Evolutionary conservation across 1,140 invertebrate genomes (phyloP).

Genomic region (Brachionus sp.): DNA sequence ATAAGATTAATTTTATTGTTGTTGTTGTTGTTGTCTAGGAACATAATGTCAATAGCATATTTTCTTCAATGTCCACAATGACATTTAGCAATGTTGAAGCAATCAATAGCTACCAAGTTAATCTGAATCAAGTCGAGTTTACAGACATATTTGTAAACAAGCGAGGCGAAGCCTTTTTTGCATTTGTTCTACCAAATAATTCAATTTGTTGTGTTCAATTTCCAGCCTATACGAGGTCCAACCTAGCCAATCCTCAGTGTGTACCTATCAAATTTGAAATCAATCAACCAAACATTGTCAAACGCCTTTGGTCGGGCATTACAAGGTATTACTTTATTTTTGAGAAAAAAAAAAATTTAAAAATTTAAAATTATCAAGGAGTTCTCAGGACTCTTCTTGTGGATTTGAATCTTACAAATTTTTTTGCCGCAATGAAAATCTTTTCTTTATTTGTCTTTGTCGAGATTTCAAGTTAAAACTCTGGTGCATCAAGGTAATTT

Average conservation of each 20-base stretch:
- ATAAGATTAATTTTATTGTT: not conserved
- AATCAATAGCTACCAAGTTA: conserved; percentile 1
- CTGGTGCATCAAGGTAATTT: conserved; percentile 36
- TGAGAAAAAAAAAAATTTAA: not conserved
- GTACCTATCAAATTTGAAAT: conserved; percentile 30
- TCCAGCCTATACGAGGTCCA: not conserved
- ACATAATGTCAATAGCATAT: not conserved
- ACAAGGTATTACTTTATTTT: not conserved
- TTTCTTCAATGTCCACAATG: conserved; percentile 1
- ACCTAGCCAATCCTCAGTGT: not conserved
- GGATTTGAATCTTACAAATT: conserved; percentile 44
- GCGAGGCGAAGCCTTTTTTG: conserved; percentile 17
- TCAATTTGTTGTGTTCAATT: conserved; percentile 27
- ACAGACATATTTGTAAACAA: conserved; percentile 18
- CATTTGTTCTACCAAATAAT: conserved; percentile 11
- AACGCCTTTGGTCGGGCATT: conserved; percentile 29
- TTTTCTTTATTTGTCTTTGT: conserved; percentile 10
- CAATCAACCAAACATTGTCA: conserved; percentile 35
- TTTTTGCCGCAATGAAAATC: not conserved
- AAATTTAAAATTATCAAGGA: not conserved
- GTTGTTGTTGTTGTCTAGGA: not conserved
- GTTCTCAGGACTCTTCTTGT: not conserved
- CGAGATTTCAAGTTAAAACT: conserved; percentile 29
- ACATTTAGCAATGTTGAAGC: not conserved
- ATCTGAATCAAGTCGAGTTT: conserved; percentile 12